Evolutionary conservation across 2,888 invertebrate genomes (phyloP), one percentile per base, ranked within the genome.

Genomic region (Lampropteryx suffumata): DNA sequence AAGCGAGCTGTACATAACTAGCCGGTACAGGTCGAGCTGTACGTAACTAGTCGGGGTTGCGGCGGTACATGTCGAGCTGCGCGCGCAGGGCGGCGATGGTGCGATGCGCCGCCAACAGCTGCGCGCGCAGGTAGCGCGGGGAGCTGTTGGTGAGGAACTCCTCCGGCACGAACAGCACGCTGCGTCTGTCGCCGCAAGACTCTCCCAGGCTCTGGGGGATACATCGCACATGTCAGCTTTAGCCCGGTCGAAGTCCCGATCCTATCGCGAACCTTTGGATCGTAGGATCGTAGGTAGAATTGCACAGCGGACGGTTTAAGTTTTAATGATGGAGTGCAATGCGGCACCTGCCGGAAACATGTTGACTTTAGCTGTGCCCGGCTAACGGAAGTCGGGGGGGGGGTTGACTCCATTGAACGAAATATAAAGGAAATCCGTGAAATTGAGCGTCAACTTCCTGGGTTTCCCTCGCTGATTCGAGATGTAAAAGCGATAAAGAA

Each of bases 81-180:
- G 40, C 17, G 27, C 6, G 32, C 9, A 61, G 59, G 67, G 53
- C 42, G 67, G 55, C 53, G 33, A 57, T 55, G 41, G 57, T 66
- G 32, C 64, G 67, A 55, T 65, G 75, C 55, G 79, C 76, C 26
- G 69, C 62, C 41, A 59, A 55, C 64, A 80, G 75, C 64, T 74
- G 71, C 40, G 68, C 57, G 44, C 74, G 69, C 62, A 76, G 70
- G 46, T 59, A 62, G 37, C 35, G 17, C n/a, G 62, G 42, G 34
- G 64, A 65, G 41, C 41, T 33, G 35, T 52, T 55, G 14, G 57
- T 57, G 51, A 68, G 59, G 61, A 65, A 67, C 64, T 63, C 56
- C 35, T 63, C 64, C 12, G 66, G 65, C 44, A 66, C 65, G 36
- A 57, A 44, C 57, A 61, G 11, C 24, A 51, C 51, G 49, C 45